A percentile compares a stretch with the other conserved stretches of the same genome.
Conservation (phyloP, 2,888 invertebrate genomes). For the Lasioglossum villosulum region DNA sequence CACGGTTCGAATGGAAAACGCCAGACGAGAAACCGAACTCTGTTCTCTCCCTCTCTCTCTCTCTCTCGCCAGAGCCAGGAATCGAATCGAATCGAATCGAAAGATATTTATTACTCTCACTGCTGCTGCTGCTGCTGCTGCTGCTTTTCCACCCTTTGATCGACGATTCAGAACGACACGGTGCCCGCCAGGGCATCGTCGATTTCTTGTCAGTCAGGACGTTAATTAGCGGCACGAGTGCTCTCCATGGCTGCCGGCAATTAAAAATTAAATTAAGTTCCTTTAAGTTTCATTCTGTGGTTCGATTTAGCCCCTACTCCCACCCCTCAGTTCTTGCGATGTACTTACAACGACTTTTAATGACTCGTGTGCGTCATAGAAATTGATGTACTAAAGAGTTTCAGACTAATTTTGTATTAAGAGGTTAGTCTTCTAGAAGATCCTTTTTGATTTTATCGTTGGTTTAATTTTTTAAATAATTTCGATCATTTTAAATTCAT, state of each 20-base stretch:
- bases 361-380: neutral
- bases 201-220: neutral
- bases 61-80: neutral
- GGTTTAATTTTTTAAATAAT: no score
- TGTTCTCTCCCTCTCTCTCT: neutral
- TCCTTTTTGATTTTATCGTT: no score
- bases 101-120: constrained; percentile 1
- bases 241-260: neutral
- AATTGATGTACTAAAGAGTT: neutral
- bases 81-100: neutral
- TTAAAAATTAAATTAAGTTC: constrained; percentile 9
- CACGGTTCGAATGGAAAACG: neutral
- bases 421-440: no score
- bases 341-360: neutral
- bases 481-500: no score
- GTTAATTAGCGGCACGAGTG: neutral
- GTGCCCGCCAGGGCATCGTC: neutral
- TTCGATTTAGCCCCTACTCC: neutral
- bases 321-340: no score
- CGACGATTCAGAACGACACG: neutral
- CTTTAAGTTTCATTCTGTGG: neutral
- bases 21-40: neutral
- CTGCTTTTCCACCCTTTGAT: neutral
- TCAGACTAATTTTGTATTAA: no score
- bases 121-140: no score